Percentiles rank a stretch among this genome's conserved stretches.
Evolutionary conservation across 1,140 invertebrate genomes (phyloP).

Genomic region (Geopemphigus sp.): DNA sequence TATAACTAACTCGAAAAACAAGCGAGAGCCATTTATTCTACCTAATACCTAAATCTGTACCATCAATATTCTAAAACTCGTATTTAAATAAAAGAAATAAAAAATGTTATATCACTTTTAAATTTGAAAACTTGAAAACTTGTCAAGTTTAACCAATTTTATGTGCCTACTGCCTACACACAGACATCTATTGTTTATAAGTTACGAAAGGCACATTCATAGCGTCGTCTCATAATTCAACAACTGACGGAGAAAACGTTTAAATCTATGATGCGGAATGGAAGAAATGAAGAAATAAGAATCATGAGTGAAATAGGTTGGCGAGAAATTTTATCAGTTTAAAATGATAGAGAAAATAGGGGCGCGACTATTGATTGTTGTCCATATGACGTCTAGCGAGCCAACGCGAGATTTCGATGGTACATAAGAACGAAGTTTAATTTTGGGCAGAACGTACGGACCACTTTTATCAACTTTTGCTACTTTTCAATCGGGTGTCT

Average conservation of each 20-base stretch:
- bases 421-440: background rate
- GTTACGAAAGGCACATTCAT: background rate
- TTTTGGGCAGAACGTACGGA: background rate
- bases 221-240: background rate
- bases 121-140: constrained; percentile 15
- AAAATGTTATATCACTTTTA: background rate
- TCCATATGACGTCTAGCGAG: constrained; percentile 27
- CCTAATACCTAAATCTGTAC: background rate
- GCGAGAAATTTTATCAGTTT: constrained; percentile 9
- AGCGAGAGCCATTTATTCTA: background rate
- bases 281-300: background rate
- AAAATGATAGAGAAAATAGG: constrained; percentile 15
- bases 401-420: background rate
- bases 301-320: background rate
- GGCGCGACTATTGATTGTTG: constrained; percentile 30
- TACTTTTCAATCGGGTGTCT: too few species aligned
- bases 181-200: constrained; percentile 1
- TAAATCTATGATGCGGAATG: background rate
- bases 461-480: constrained; percentile 21
- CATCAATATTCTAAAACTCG: background rate
- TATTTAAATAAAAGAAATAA: background rate
- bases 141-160: background rate
- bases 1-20: background rate
- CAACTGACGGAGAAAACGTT: background rate
- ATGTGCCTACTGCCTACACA: background rate